Evolutionary conservation across 35 echinoderm and acorn worm genomes (phyloP).

Genomic region (Apostichopus japonicus): DNA sequence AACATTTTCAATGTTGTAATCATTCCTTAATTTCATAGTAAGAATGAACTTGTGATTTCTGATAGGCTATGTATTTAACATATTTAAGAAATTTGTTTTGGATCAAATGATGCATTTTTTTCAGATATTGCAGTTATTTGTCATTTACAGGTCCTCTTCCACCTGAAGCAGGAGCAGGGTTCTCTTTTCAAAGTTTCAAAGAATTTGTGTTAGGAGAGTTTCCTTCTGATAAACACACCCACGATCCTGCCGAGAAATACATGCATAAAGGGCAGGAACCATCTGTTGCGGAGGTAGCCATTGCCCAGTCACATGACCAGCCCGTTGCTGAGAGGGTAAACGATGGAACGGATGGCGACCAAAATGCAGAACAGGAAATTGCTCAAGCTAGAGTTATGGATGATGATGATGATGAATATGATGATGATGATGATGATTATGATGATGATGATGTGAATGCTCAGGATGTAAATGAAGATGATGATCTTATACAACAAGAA

Average conservation of each 20-base stretch:
- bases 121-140: background rate
- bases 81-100: too few species aligned
- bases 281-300: slow-evolving; percentile 14
- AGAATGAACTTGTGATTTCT: too few species aligned
- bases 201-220: slow-evolving; percentile 1
- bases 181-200: slow-evolving; percentile 23
- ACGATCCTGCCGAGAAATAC: slow-evolving; percentile 29
- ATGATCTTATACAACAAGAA: background rate
- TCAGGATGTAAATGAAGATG: background rate
- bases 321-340: background rate
- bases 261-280: slow-evolving; percentile 4
- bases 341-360: background rate
- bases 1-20: too few species aligned
- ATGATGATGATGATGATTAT: background rate
- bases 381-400: background rate
- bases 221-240: background rate
- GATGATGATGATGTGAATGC: background rate
- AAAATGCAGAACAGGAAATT: background rate
- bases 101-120: background rate
- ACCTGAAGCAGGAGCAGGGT: background rate
- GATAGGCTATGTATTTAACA: too few species aligned
- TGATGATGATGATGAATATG: background rate
- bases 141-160: background rate
- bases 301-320: background rate
- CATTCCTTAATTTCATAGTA: too few species aligned